Conservation (phyloP, 2,113 vertebrate genomes). For the Oncorhynchus masou region DNA sequence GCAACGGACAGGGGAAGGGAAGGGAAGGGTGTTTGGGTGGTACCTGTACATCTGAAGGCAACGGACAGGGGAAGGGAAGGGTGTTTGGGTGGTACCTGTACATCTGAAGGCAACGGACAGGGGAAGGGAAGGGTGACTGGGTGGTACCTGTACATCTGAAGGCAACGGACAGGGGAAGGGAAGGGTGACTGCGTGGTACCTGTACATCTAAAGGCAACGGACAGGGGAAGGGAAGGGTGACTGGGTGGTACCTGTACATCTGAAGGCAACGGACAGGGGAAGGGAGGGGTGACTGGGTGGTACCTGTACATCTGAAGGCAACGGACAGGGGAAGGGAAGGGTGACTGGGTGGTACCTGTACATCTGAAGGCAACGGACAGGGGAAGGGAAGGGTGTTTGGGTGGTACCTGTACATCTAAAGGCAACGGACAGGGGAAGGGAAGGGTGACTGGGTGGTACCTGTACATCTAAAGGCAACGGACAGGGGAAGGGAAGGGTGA, state of each 20-base stretch:
- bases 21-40: too few relatives aligned
- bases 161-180: conserved; percentile 69
- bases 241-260: conserved; percentile 88
- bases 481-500: too few relatives aligned
- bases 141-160: conserved; percentile 95
- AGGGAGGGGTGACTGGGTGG: not conserved
- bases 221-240: not conserved
- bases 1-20: conserved; percentile 75
- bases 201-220: conserved; percentile 95
- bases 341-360: conserved; percentile 81
- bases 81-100: conserved; percentile 81
- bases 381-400: not conserved
- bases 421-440: conserved; percentile 70
- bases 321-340: conserved; percentile 50
- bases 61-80: conserved; percentile 50
- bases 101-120: conserved; percentile 88
- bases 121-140: not conserved
- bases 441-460: conserved; percentile 70
- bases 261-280: conserved; percentile 81
- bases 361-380: conserved; percentile 88
- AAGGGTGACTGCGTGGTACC: conserved; percentile 70
- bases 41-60: conserved; percentile 98
- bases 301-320: conserved; percentile 98
- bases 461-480: conserved; percentile 95
- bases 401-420: conserved; percentile 95